Percentiles rank a stretch among this genome's conserved stretches.
phyloP scores from a whole-genome alignment of 2,113 vertebrate species.

The Semicossyphus pulcher region DNA sequence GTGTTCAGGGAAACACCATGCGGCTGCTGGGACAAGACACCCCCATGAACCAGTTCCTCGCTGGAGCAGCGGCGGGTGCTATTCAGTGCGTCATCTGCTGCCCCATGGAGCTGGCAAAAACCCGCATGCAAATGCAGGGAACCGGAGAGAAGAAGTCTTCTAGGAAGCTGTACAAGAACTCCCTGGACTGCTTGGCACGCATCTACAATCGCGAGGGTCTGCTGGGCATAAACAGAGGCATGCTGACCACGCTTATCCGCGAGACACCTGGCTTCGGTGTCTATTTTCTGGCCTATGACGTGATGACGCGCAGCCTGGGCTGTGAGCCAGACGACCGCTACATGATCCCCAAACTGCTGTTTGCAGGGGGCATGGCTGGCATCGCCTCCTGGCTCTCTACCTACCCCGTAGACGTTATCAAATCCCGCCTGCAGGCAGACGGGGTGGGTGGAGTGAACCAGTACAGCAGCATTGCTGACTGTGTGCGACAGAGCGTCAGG shows the following conservation, averaged over 20 bases:
- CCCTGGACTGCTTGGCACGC: conserved; percentile 92
- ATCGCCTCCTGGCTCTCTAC: conserved; percentile 95
- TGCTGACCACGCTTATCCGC: conserved; percentile 91
- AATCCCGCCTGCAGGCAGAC: conserved; percentile 95
- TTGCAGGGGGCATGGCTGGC: conserved; percentile 93
- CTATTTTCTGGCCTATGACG: conserved; percentile 95
- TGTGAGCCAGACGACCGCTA: conserved; percentile 89
- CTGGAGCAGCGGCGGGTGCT: conserved; percentile 91
- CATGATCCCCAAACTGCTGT: conserved; percentile 94
- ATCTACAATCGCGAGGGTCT: conserved; percentile 93
- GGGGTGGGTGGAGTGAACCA: conserved; percentile 87
- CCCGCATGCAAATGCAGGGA: conserved; percentile 96
- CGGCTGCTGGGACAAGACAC: conserved; percentile 90
- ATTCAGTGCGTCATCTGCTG: conserved; percentile 97
- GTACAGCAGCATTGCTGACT: conserved; percentile 92
- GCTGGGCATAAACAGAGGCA: conserved; percentile 91
- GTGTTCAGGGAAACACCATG: conserved; percentile 94
- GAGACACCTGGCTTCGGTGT: conserved; percentile 96
- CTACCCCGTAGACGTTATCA: conserved; percentile 95
- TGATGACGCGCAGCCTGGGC: conserved; percentile 89
- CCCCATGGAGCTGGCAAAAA: conserved; percentile 98
- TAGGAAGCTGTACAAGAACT: conserved; percentile 91
- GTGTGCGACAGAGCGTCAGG: conserved; percentile 88
- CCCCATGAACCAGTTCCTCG: conserved; percentile 93
- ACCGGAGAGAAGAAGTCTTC: conserved; percentile 88